phyloP scores from a whole-genome alignment of 2,113 vertebrate genomes.

The Erpornis zantholeuca region DNA sequence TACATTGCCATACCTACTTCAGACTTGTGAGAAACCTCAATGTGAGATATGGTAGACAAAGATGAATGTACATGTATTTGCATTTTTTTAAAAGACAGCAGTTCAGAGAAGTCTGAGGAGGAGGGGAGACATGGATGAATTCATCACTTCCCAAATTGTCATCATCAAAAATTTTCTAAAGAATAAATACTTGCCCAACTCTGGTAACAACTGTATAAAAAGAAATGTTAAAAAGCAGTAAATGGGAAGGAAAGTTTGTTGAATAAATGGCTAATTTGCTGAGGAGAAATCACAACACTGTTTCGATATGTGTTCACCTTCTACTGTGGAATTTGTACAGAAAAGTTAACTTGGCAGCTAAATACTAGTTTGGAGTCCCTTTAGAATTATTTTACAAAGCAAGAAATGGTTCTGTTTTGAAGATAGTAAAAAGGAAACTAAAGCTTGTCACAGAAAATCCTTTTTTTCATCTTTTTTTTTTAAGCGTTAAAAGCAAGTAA shows the following conservation, averaged over 20 bases:
- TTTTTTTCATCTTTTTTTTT: background rate
- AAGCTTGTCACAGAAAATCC: constrained; percentile 26
- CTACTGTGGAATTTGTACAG: background rate
- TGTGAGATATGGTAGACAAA: background rate
- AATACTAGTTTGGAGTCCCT: constrained; percentile 31
- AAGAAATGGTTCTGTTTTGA: constrained; percentile 9
- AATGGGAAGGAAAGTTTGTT: background rate
- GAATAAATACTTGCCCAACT: background rate
- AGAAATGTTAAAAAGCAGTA: background rate
- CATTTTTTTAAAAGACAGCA: background rate
- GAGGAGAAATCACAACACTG: background rate
- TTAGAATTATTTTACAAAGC: constrained; percentile 35
- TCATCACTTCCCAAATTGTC: background rate
- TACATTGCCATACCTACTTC: background rate
- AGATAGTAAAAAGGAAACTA: constrained; percentile 41
- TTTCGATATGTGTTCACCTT: background rate
- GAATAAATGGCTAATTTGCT: background rate
- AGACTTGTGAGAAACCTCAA: background rate
- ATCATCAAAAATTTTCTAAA: background rate
- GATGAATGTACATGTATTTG: background rate
- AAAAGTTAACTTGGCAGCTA: constrained; percentile 51
- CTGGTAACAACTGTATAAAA: background rate
- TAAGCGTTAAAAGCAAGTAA: constrained; percentile 68
- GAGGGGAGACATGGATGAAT: background rate
- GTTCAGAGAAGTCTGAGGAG: background rate